Conservation (phyloP, 2,113 vertebrate species). For the Cavia aperea region DNA sequence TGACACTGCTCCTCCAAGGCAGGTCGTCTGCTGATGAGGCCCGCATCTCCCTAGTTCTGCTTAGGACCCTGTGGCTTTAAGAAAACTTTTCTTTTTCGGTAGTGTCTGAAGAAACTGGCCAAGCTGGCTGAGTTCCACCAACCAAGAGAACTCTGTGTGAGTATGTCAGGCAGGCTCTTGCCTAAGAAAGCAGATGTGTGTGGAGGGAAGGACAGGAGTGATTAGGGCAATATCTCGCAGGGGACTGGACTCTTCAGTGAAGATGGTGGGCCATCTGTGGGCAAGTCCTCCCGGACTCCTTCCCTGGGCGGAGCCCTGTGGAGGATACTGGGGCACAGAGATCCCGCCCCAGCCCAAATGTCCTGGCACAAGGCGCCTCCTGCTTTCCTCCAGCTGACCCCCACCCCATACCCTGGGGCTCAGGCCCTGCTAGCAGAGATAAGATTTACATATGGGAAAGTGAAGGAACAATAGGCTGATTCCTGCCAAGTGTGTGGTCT, state of each 20-base stretch:
- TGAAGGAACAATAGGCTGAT: constrained; percentile 56
- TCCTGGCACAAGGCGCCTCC: constrained; percentile 22
- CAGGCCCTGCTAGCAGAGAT: constrained; percentile 48
- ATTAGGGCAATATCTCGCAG: not conserved
- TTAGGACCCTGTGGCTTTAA: constrained; percentile 45
- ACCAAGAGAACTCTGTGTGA: constrained; percentile 32
- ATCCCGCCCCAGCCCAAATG: constrained; percentile 14
- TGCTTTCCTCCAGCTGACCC: not conserved
- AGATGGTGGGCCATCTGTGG: constrained; percentile 44
- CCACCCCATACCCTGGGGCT: constrained; percentile 44
- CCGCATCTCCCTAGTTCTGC: not conserved
- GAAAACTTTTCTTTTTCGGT: constrained; percentile 28
- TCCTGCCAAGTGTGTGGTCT: constrained; percentile 69
- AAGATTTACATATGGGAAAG: constrained; percentile 52
- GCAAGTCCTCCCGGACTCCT: constrained; percentile 10
- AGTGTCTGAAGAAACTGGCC: constrained; percentile 56
- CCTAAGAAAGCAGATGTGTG: constrained; percentile 53
- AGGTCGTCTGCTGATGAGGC: not conserved
- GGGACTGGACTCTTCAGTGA: constrained; percentile 15
- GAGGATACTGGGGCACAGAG: constrained; percentile 7
- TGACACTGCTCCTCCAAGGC: not conserved
- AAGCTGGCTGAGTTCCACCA: constrained; percentile 45
- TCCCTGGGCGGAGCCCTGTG: constrained; percentile 11
- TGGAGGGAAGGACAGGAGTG: constrained; percentile 28
- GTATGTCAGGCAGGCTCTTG: constrained; percentile 62